Evolutionary conservation across 2,113 vertebrate genomes (phyloP).

Genomic region (Myrmecophaga tridactyla): DNA sequence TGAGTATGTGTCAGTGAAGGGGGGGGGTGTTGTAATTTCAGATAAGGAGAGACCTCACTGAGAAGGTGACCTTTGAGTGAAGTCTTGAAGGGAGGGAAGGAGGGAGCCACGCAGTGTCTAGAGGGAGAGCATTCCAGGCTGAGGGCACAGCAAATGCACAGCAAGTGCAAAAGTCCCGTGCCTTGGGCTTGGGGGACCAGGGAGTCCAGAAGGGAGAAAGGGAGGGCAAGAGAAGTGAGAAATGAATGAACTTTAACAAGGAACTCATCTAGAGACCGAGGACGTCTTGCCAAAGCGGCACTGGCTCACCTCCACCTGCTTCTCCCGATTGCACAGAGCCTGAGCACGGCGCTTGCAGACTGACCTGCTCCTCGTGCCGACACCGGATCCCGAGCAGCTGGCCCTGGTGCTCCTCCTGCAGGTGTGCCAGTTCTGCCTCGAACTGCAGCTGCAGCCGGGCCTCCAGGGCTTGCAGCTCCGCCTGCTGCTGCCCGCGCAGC

Average conservation of each 20-base stretch:
- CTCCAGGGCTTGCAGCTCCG: conserved; percentile 88
- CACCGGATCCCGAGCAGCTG: conserved; percentile 77
- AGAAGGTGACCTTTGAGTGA: not conserved
- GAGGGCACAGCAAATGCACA: not conserved
- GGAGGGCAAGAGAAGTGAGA: not conserved
- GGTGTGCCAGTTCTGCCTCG: conserved; percentile 74
- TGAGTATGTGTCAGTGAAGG: too few species aligned
- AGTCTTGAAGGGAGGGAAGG: not conserved
- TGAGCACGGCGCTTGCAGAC: not conserved
- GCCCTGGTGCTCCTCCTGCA: conserved; percentile 84
- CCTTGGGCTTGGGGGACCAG: not conserved
- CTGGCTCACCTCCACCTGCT: rapidly evolving
- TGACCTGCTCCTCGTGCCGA: conserved; percentile 89
- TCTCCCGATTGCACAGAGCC: rapidly evolving
- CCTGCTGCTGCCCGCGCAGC: conserved; percentile 87
- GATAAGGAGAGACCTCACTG: not conserved
- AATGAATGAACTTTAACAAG: rapidly evolving
- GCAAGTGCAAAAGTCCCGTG: too few species aligned
- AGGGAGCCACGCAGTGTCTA: not conserved
- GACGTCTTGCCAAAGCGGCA: rapidly evolving
- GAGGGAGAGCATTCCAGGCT: not conserved
- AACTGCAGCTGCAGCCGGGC: conserved; percentile 86
- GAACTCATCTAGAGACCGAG: not conserved
- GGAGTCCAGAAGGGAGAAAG: rapidly evolving
- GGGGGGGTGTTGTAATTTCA: not conserved